phyloP scores from a whole-genome alignment of 2,113 vertebrate genomes.

The Megatriorchis doriae region DNA sequence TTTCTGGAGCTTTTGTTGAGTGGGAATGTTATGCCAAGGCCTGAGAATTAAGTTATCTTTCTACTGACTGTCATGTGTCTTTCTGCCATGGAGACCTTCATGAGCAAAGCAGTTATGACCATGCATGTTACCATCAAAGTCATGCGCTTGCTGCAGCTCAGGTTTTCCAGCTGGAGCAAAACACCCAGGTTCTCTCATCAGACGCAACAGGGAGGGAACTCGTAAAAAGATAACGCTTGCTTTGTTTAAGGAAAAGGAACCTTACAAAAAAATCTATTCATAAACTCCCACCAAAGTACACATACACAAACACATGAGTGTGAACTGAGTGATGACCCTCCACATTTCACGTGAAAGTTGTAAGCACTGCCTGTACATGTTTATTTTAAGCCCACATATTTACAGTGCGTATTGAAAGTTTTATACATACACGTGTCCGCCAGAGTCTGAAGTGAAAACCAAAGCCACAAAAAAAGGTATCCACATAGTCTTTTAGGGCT shows the following conservation, averaged over 20 bases:
- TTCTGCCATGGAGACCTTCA: neutral
- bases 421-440: neutral
- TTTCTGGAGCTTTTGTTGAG: neutral
- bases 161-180: neutral
- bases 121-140: neutral
- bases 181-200: neutral
- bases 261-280: neutral
- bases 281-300: neutral
- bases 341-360: neutral
- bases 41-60: neutral
- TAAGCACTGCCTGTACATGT: neutral
- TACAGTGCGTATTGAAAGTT: neutral
- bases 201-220: neutral
- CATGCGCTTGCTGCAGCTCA: neutral
- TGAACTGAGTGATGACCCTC: neutral
- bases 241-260: neutral
- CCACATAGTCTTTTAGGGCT: neutral
- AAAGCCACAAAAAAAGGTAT: neutral
- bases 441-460: neutral
- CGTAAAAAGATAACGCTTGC: accelerated
- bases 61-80: neutral
- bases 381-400: neutral
- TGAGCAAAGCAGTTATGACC: neutral
- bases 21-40: neutral
- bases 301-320: neutral